Conservation (phyloP, 2,113 vertebrate species). For the Machaerirhynchus nigripectus region DNA sequence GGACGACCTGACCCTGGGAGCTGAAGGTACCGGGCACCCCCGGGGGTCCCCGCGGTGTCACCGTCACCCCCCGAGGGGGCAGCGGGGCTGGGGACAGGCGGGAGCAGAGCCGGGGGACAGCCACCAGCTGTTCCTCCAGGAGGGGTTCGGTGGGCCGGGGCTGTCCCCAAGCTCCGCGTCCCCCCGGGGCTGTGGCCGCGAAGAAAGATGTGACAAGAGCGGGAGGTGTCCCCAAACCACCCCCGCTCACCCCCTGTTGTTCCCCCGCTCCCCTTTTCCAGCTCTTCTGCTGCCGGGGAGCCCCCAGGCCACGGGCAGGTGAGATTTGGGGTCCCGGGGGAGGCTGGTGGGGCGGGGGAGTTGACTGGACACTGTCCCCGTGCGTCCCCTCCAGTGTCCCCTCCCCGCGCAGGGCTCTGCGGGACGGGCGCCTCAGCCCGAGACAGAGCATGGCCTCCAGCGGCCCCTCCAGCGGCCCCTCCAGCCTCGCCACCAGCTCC, state of each 20-base stretch:
- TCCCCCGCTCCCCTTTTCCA: not conserved
- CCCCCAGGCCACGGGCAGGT: conserved; percentile 47
- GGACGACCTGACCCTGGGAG: conserved; percentile 84
- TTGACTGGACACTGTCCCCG: fast-evolving
- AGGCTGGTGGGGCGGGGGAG: not conserved
- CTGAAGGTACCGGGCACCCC: conserved; percentile 77
- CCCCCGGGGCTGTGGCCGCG: fast-evolving
- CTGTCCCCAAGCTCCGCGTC: not conserved
- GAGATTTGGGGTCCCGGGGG: not conserved
- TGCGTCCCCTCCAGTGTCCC: conserved; percentile 72
- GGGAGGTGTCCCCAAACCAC: not conserved
- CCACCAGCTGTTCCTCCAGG: not conserved
- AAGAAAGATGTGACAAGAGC: not conserved
- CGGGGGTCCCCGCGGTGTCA: not conserved
- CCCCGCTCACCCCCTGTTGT: not conserved
- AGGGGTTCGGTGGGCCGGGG: not conserved
- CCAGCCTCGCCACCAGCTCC: conserved; percentile 75
- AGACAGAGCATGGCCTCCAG: conserved; percentile 84
- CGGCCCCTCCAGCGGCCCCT: conserved; percentile 49
- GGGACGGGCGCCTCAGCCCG: conserved; percentile 47
- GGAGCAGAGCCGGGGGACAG: not conserved
- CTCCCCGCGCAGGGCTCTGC: conserved; percentile 1
- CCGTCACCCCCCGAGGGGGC: not conserved
- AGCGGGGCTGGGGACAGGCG: not conserved
- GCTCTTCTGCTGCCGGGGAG: conserved; percentile 44